Evolutionary conservation across 1,140 invertebrate species (phyloP), one percentile per base, ranked within the genome.

Genomic region (Contarinia nasturtii): DNA sequence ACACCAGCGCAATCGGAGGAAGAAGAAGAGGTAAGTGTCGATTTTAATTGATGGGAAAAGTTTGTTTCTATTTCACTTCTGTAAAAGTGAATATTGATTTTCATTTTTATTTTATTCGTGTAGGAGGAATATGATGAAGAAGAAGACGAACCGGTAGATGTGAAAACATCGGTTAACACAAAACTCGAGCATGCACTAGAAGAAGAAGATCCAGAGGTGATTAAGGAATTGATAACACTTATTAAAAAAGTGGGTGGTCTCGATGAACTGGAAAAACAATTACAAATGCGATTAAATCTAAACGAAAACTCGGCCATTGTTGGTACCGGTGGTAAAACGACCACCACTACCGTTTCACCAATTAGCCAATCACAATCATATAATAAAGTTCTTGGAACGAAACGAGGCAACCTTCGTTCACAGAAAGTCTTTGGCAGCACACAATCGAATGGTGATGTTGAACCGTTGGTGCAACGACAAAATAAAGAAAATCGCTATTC

Each of bases 211-310:
- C 84, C 84, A 0, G 75, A 71, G 59, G 81, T 86, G 1, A 82
- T 89, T 38, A 87, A 86, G 59, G 84, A 89, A 59, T 62, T 89
- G 0, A 80, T 89, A 38, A 77, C 79, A 51, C 65, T 89, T 0
- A 88, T 89, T 40, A 85, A 82, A 57, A 87, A 86, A 76, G 77
- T 82, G 49, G 82, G 83, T 58, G 83, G 82, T 15, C 71, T 86
- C 2, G 82, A 86, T 57, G 77, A 87, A 54, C 59, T 87, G 11
- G 82, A 86, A 57, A 86, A 82, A 56, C 82, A 86, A 48, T 58
- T 86, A 21, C 64, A 72, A 27, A 27, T 27, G 27, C 27, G 27
- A 27, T 27, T 27, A 21, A 54, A 72, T 4, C 69, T 76, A 44
- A 74, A 75, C n/a, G 66, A 65, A 33, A 59, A 55, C 41, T 54